phyloP scores from a whole-genome alignment of 35 echinoderm and acorn worm genomes.

The Heliocidaris erythrogramma region DNA sequence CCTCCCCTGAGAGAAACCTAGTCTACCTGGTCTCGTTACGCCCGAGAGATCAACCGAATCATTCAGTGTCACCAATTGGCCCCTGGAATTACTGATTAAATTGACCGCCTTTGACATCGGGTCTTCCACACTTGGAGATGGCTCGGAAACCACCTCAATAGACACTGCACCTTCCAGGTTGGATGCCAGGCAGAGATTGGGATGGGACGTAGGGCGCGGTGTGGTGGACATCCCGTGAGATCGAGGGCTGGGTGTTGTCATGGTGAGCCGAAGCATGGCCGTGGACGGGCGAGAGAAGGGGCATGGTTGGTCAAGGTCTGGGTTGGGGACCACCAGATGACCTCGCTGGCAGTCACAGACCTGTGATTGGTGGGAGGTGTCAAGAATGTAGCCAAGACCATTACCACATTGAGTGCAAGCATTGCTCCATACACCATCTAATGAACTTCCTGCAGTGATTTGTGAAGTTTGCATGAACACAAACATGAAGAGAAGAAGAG shows the following conservation, averaged over 20 bases:
- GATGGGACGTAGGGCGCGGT: neutral
- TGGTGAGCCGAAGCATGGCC: neutral
- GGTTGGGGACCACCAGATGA: slow-evolving; percentile 20
- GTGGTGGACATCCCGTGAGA: neutral
- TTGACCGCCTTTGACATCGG: slow-evolving; percentile 69
- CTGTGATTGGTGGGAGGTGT: slow-evolving; percentile 39
- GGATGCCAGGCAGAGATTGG: neutral
- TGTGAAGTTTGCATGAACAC: neutral
- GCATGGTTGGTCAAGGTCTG: neutral
- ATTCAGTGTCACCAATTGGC: slow-evolving; percentile 66
- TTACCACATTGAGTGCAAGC: slow-evolving; percentile 52
- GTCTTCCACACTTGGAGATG: slow-evolving; percentile 9
- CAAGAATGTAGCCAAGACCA: slow-evolving; percentile 50
- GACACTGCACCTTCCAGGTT: neutral
- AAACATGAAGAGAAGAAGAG: neutral
- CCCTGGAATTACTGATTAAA: slow-evolving; percentile 78
- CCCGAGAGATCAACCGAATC: slow-evolving; percentile 58
- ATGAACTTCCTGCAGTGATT: slow-evolving; percentile 32
- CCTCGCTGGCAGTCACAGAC: slow-evolving; percentile 51
- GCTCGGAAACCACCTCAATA: neutral
- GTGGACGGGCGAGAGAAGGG: neutral
- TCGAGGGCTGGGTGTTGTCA: neutral
- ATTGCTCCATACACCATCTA: slow-evolving; percentile 66
- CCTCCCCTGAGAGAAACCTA: slow-evolving; percentile 69
- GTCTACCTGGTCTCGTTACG: slow-evolving; percentile 48